These are phyloP conservation scores for Antechinus flavipes DNA, from an alignment of 2,113 vertebrate genomes.

Conservation along the genomic window DNA sequence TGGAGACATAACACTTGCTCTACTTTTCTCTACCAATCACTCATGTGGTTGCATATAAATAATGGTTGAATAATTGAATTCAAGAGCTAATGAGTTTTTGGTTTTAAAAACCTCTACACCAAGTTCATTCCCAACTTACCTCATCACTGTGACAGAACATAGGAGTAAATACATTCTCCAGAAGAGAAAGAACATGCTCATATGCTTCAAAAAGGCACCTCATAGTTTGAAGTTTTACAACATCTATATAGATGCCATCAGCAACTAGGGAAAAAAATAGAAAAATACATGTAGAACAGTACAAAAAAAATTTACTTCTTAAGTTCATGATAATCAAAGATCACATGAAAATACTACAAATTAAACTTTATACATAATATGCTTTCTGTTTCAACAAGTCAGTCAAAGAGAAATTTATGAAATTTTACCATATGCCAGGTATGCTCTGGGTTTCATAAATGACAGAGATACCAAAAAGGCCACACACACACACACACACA, in stretches of 20 bases:
- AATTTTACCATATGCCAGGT: neutral
- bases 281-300: slow-evolving; percentile 49
- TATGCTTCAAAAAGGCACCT: slow-evolving; percentile 96
- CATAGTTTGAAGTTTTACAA: slow-evolving; percentile 96
- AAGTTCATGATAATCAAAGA: slow-evolving; percentile 45
- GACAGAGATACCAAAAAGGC: neutral
- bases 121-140: slow-evolving; percentile 82
- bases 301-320: slow-evolving; percentile 49
- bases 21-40: neutral
- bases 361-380: slow-evolving; percentile 1
- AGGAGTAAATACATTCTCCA: slow-evolving; percentile 96
- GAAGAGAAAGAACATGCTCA: slow-evolving; percentile 95
- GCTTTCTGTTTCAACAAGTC: slow-evolving; percentile 9
- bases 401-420: slow-evolving; percentile 26
- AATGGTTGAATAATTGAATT: neutral
- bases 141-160: slow-evolving; percentile 99
- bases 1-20: neutral
- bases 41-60: neutral
- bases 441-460: neutral
- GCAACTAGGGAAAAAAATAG: slow-evolving; percentile 86
- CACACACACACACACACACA: too few species aligned
- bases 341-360: neutral
- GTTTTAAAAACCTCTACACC: slow-evolving; percentile 33
- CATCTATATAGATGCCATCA: slow-evolving; percentile 88
- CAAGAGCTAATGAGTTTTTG: neutral